phyloP scores from a whole-genome alignment of 1,140 invertebrate species.

The Dufourea novaeangliae region DNA sequence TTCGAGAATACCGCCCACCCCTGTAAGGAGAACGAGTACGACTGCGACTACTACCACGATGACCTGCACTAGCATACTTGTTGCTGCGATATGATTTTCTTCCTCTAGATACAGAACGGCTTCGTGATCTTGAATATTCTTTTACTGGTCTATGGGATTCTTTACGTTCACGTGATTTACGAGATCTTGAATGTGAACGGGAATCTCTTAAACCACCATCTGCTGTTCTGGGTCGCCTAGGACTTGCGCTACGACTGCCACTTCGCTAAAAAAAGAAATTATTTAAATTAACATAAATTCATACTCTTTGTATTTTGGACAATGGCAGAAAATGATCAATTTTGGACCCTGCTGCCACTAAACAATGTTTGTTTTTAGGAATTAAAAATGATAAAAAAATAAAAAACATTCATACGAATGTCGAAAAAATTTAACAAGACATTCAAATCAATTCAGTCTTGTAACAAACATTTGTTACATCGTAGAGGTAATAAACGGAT shows the following conservation, averaged over 20 bases:
- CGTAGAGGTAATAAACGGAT: too few species aligned
- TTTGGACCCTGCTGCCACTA: too few species aligned
- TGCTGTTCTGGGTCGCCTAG: slow-evolving; percentile 64
- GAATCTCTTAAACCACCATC: slow-evolving; percentile 74
- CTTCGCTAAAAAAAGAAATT: slow-evolving; percentile 69
- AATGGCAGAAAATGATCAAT: too few species aligned
- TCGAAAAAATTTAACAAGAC: too few species aligned
- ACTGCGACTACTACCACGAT: slow-evolving; percentile 77
- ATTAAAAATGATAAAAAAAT: too few species aligned
- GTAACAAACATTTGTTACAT: too few species aligned
- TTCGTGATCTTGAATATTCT: slow-evolving; percentile 77
- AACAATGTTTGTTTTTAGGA: too few species aligned
- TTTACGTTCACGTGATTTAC: slow-evolving; percentile 73
- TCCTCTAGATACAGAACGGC: slow-evolving; percentile 74
- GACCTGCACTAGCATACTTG: slow-evolving; percentile 72
- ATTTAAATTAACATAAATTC: slow-evolving; percentile 7
- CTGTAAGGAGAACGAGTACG: slow-evolving; percentile 82
- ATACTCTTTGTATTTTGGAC: too few species aligned
- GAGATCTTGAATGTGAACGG: slow-evolving; percentile 76
- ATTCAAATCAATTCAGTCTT: too few species aligned
- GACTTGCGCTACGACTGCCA: slow-evolving; percentile 75
- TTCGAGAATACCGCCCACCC: slow-evolving; percentile 80
- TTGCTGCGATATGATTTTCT: slow-evolving; percentile 74
- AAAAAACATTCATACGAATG: too few species aligned
- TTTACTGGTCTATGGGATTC: slow-evolving; percentile 74